Conservation (phyloP, 2,113 vertebrate genomes). For the Ia io region DNA sequence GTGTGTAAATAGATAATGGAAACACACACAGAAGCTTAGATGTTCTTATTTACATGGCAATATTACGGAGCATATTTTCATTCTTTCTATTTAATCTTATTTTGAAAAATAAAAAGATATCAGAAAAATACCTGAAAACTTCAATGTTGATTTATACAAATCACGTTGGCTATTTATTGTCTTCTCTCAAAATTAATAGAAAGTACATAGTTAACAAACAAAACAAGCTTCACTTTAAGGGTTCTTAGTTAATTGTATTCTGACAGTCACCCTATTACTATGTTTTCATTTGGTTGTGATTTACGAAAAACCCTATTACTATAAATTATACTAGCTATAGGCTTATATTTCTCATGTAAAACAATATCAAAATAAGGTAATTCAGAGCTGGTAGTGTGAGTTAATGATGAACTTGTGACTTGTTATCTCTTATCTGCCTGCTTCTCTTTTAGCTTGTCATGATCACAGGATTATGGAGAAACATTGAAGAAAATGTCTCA, state of each 20-base stretch:
- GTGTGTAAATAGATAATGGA: neutral
- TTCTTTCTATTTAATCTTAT: neutral
- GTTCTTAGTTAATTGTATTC: neutral
- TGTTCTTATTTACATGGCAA: neutral
- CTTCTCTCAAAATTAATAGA: neutral
- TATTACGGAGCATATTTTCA: neutral
- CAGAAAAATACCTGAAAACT: neutral
- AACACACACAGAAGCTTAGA: neutral
- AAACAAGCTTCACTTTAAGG: neutral
- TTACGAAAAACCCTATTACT: neutral
- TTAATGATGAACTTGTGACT: neutral
- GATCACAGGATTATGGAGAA: neutral
- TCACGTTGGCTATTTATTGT: neutral
- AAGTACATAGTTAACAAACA: neutral
- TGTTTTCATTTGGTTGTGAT: neutral
- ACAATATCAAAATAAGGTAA: neutral
- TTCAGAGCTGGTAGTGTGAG: neutral
- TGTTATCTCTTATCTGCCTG: neutral
- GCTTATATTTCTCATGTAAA: neutral
- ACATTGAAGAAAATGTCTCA: neutral
- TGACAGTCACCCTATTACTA: neutral
- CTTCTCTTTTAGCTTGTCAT: neutral
- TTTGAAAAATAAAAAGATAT: neutral
- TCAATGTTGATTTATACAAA: neutral
- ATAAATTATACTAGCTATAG: neutral